These are phyloP conservation scores for Platyura marginata DNA, from an alignment of 1,140 invertebrate species.

Conservation along the genomic window DNA sequence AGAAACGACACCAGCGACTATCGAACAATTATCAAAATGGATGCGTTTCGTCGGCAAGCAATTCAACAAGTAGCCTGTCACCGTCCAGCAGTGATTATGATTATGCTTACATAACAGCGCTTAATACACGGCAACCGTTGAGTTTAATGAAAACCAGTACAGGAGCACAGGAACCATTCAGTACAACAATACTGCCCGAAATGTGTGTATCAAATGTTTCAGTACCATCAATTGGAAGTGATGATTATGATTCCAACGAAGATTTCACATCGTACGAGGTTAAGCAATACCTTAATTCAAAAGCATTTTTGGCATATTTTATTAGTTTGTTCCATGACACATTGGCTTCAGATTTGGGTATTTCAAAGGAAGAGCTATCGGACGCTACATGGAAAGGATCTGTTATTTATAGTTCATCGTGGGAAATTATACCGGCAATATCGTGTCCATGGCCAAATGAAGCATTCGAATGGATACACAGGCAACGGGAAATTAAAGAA, in stretches of 20 bases:
- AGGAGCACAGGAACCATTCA: not conserved
- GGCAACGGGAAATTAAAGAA: constrained; percentile 29
- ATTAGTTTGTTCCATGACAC: constrained; percentile 33
- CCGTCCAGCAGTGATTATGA: constrained; percentile 12
- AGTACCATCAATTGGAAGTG: constrained; percentile 6
- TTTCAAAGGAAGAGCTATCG: constrained; percentile 26
- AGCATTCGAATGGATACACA: constrained; percentile 39
- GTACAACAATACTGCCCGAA: constrained; percentile 14
- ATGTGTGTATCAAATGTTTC: constrained; percentile 12
- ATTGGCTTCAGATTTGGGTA: constrained; percentile 29
- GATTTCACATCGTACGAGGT: constrained; percentile 12
- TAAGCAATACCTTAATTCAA: constrained; percentile 34
- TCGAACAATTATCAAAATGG: not conserved
- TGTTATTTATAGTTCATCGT: constrained; percentile 36
- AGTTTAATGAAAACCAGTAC: constrained; percentile 3
- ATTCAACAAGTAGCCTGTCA: constrained; percentile 1
- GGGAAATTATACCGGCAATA: constrained; percentile 42
- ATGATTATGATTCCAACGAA: constrained; percentile 5
- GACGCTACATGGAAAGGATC: constrained; percentile 32
- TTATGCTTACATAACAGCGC: constrained; percentile 13
- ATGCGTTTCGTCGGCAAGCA: not conserved
- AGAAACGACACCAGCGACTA: not conserved
- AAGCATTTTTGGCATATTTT: constrained; percentile 40
- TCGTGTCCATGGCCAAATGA: constrained; percentile 41
- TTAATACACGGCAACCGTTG: constrained; percentile 15